Evolutionary conservation across 2,113 vertebrate species (phyloP), one percentile per base, ranked within the genome.

Genomic region (Psittacula cyanocephala): DNA sequence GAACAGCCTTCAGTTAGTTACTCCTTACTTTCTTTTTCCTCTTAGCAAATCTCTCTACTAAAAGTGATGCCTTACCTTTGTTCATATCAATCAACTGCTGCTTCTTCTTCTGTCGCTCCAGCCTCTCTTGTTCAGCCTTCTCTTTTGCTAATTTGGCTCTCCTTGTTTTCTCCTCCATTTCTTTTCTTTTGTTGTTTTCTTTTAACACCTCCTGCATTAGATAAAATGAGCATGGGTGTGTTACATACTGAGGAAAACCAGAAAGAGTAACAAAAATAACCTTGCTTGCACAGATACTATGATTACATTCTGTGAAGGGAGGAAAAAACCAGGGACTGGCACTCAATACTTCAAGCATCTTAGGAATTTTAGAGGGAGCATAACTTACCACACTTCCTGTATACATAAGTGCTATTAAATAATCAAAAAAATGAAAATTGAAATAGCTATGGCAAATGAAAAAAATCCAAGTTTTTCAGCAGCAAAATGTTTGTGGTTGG

Each of bases 11-110:
- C 60, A 39, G 28, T 47, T 81, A 27, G 19, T 67, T 33, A 27
- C 5, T 39, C 11, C 17, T 13, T 12, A 28, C 22, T 28, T 65
- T 18, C 17, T 25, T 80, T 53, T 74, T 39, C 22, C 18, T 75
- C 17, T 35, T 60, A 57, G 53, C 18, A 71, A 19, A 78, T n/a
- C 7, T 46, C 70, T 64, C 24, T 46, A 53, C 29, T 37, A 8
- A 12, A 84, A 93, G 44, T 13, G 27, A 8, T 93, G 77, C 77
- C 96, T 68, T 98, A 99, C 99, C 99, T 99, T 99, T 99, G 98
- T 99, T 99, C 98, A 99, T 99, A 97, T 99, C 99, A 98, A 99
- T 99, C 97, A 99, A 97, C 91, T 99, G 99, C 97, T 99, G 99
- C 98, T 99, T 99, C 98, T 99, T 99, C 97, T 99, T 99, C 98